Base-by-base conservation (phyloP, 2,888 invertebrate genomes). In the Phyllotreta cruciferae region DNA sequence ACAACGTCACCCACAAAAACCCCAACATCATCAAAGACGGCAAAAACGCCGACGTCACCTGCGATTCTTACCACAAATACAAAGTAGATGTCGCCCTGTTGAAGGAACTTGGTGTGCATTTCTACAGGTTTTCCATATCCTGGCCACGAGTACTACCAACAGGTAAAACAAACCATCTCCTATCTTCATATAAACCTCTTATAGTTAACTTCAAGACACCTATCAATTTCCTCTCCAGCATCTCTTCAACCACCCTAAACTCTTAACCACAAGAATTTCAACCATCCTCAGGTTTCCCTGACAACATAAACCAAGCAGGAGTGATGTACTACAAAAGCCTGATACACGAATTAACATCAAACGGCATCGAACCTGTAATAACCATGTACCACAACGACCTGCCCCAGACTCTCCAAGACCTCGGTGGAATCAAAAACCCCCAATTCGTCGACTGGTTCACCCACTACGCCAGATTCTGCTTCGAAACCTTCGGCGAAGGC, bases 61-160 rank as follows among this genome's bases (percentile, higher is more conserved):
- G 88, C 36, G 87, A 90, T 75, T 89, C 88, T 13, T 90, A 90
- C 74, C 85, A 89, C 74, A 83, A 85, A 62, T 88, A 86, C 75
- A 83, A 85, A 72, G 86, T 86, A 49, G 89, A 89, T 74, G 86
- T 85, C 0, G 83, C 86, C 78, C 84, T 88, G 84, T 80, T 88
- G 1, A 83, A 83, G 58, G 84, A 87, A 65, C 78, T 89, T 1
- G 87, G 87, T 11, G 88, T 87, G 0, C 81, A 87, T 69, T 84
- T 87, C 62, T 90, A 90, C 78, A 84, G 90, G 41, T 90, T 91
- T 78, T 90, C 90, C 0, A 83, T 91, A 72, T 87, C 91, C 0
- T 94, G 93, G 93, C 80, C 90, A 0, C 83, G 93, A 54, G 83
- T 93, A 50, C 80, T 93, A 67, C 91, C 92, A 0, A 85, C 84